Base-by-base conservation (phyloP, 1,140 invertebrate species). In the Zaprionus ornatus region DNA sequence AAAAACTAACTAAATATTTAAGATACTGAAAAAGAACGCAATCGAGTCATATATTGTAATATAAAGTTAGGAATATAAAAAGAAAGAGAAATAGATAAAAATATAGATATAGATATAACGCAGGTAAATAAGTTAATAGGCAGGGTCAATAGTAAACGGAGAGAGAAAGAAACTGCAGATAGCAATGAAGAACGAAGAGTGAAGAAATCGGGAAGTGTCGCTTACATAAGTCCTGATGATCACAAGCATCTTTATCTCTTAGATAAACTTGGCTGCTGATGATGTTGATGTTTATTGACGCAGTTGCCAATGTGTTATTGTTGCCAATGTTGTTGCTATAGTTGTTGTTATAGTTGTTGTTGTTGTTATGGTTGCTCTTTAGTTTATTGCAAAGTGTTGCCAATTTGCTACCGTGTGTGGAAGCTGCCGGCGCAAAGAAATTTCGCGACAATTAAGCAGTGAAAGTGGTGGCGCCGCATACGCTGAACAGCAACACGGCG, bases 361-460 rank as follows among this genome's bases (percentile, higher is more conserved):
- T 12, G 23, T 23, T 35, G 35, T 69, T 35, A 37, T 55, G 45
- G 25, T 56, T 32, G 29, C 29, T 32, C 29, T 32, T 32, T 32
- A 45, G 27, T 37, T 68, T 54, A 19, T 67, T 50, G 52, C 19
- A n/a, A 29, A 56, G 23, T 45, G 23, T 56, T 60, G 25, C 42
- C 60, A 45, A 62, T 60, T 45, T 45, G 40, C 40, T 25, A 21
- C 2, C 12, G 19, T 40, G 37, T 61, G 59, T 71, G 52, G 50
- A 32, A 55, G 40, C 72, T 78, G 74, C 42, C 74, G 45, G 68
- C 56, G 65, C 63, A 66, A 72, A 71, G 79, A 80, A 83, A 84
- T 71, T 81, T 87, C 62, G 83, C 84, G 84, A 86, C 83, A 86
- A 86, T 86, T 86, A 86, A 77, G 52, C 77, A 86, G 83, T 88